Evolutionary conservation across 2,888 invertebrate genomes (phyloP).

Genomic region (Anoncus sp.): DNA sequence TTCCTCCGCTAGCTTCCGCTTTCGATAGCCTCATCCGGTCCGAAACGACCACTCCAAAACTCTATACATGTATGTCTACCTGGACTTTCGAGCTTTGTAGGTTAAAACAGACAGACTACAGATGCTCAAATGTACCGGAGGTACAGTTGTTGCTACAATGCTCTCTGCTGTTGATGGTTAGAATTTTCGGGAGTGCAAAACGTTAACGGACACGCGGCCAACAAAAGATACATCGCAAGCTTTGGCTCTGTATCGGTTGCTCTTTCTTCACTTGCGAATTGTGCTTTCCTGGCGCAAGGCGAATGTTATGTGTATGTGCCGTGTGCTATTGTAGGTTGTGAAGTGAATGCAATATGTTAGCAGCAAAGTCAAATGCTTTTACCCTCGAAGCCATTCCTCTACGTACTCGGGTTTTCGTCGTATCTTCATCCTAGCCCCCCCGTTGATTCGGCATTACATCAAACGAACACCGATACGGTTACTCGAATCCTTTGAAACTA

Average conservation of each 20-base stretch:
- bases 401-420: background rate
- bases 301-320: background rate
- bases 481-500: background rate
- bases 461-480: background rate
- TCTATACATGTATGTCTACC: slow-evolving; percentile 17
- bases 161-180: slow-evolving; percentile 13
- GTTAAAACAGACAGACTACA: slow-evolving; percentile 10
- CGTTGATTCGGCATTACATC: background rate
- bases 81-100: slow-evolving; percentile 18
- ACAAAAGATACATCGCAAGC: background rate
- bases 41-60: slow-evolving; percentile 53
- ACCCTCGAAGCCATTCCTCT: background rate
- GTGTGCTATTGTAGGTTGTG: background rate
- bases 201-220: slow-evolving; percentile 3
- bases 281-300: background rate
- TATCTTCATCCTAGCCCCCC: slow-evolving; percentile 5
- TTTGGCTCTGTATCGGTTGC: background rate
- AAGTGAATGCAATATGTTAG: slow-evolving; percentile 24
- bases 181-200: slow-evolving; percentile 32
- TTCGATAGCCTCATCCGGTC: slow-evolving; percentile 61
- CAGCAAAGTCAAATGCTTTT: slow-evolving; percentile 21
- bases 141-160: slow-evolving; percentile 17
- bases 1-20: slow-evolving; percentile 59
- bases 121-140: slow-evolving; percentile 12
- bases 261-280: slow-evolving; percentile 9